A percentile compares a stretch with the other conserved stretches of the same genome.
phyloP scores from a whole-genome alignment of 2,797 vertebrate genomes.

The Momotus momota region DNA sequence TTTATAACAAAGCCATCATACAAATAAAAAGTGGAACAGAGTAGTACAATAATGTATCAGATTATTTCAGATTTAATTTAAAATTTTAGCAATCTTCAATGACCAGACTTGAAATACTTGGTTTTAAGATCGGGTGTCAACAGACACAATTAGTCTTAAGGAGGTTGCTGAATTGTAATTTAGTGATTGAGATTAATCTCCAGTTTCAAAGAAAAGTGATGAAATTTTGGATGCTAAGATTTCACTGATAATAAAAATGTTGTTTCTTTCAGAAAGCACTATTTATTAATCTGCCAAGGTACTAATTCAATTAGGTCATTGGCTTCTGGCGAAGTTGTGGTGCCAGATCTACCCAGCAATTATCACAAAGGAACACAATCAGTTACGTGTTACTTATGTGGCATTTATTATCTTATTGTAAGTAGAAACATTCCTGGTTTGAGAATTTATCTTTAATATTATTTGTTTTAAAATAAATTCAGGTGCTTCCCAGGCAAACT shows the following conservation, averaged over 20 bases:
- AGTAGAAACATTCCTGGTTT: neutral
- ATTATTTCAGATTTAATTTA: neutral
- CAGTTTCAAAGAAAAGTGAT: neutral
- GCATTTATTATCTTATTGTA: neutral
- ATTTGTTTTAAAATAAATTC: neutral
- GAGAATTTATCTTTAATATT: neutral
- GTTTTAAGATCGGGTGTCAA: neutral
- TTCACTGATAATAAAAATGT: neutral
- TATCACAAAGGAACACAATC: neutral
- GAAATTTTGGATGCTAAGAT: neutral
- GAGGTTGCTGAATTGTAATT: neutral
- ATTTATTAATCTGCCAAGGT: neutral
- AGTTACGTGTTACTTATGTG: neutral
- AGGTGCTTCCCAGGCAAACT: conserved; percentile 97
- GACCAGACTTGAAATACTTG: neutral
- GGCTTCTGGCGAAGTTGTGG: neutral
- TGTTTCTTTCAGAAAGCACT: neutral
- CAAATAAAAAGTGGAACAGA: neutral
- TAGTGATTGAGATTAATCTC: neutral
- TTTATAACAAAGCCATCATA: neutral
- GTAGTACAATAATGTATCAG: neutral
- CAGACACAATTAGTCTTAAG: neutral
- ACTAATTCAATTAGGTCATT: neutral
- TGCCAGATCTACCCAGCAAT: neutral
- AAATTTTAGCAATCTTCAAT: neutral